Conservation (phyloP, 2,113 vertebrate species). For the Oryzias celebensis region DNA sequence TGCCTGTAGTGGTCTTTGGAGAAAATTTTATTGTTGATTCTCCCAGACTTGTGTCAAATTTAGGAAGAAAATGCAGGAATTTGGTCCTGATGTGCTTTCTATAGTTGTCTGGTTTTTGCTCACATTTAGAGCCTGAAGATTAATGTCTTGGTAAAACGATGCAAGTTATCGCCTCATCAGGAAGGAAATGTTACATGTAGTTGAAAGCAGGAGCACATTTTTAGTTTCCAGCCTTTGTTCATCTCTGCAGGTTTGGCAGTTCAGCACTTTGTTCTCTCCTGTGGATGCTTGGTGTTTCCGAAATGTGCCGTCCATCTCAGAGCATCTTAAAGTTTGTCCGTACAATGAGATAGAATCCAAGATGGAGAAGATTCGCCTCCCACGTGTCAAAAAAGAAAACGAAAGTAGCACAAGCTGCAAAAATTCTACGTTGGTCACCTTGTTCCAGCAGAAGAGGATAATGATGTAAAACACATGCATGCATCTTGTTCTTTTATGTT, state of each 20-base stretch:
- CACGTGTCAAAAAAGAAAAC: conserved; percentile 56
- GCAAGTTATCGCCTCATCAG: too few relatives aligned
- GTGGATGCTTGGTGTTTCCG: conserved; percentile 84
- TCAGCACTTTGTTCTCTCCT: conserved; percentile 88
- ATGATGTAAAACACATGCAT: conserved; percentile 39
- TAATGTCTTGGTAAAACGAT: too few relatives aligned
- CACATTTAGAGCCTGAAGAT: too few relatives aligned
- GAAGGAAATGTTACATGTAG: not conserved
- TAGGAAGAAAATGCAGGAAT: too few relatives aligned
- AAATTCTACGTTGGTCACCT: conserved; percentile 44
- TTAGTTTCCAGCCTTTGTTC: not conserved
- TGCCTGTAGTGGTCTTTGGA: too few relatives aligned
- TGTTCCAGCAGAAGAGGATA: conserved; percentile 54
- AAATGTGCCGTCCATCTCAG: conserved; percentile 77
- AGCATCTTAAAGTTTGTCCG: conserved; percentile 87
- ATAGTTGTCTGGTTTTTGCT: too few relatives aligned
- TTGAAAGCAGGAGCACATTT: not conserved
- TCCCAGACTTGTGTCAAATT: too few relatives aligned
- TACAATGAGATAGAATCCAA: conserved; percentile 81
- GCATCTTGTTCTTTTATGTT: not conserved
- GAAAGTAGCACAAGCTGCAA: conserved; percentile 25
- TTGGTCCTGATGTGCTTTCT: too few relatives aligned
- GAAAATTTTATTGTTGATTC: too few relatives aligned
- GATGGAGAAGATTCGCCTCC: conserved; percentile 79
- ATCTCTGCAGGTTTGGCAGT: conserved; percentile 85